Evolutionary conservation across 2,888 invertebrate species (phyloP).

Genomic region (Vesta saturnalis): DNA sequence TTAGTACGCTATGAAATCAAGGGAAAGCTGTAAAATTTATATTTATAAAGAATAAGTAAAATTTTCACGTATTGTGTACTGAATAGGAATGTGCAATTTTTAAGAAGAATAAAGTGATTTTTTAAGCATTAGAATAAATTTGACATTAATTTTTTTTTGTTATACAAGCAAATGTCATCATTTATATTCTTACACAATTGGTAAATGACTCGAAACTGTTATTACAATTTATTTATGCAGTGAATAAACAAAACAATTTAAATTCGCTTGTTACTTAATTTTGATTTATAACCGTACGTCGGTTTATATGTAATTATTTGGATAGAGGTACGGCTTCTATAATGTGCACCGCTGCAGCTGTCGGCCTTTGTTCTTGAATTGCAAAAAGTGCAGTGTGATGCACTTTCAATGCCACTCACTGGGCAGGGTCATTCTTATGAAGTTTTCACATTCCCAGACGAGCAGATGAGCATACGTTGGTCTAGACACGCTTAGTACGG

Average conservation of each 20-base stretch:
- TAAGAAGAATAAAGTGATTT: no score
- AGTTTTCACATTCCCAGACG: slow-evolving; percentile 50
- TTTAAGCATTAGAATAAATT: no score
- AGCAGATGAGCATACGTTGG: slow-evolving; percentile 36
- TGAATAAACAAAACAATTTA: slow-evolving; percentile 15
- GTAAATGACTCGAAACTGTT: neutral
- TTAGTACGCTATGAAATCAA: no score
- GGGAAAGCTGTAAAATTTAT: no score
- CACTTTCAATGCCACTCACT: slow-evolving; percentile 48
- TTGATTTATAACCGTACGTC: neutral
- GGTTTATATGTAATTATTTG: neutral
- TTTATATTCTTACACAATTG: neutral
- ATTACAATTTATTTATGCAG: neutral
- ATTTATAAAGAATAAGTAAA: no score
- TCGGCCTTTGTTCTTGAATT: slow-evolving; percentile 1
- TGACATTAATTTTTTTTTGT: no score
- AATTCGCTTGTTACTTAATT: neutral
- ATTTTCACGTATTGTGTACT: no score
- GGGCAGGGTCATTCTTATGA: slow-evolving; percentile 50
- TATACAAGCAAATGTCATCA: no score
- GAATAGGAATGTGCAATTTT: no score
- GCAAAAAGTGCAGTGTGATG: slow-evolving; percentile 30
- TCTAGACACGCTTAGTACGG: slow-evolving; percentile 15
- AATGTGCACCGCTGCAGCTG: neutral
- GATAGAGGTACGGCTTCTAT: no score